Conservation (phyloP, 2,797 vertebrate genomes). For the Percopsis omiscomaycus region DNA sequence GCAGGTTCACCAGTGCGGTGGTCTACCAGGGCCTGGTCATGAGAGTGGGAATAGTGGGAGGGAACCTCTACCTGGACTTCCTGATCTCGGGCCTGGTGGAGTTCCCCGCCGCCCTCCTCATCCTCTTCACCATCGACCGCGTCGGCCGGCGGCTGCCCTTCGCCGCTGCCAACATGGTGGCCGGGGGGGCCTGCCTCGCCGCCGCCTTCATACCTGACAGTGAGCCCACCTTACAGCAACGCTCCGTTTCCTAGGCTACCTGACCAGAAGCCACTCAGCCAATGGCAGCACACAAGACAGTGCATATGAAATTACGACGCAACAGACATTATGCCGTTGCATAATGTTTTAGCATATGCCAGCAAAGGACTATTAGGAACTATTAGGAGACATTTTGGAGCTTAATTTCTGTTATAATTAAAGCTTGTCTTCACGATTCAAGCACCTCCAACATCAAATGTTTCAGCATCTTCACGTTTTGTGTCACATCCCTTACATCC, state of each 20-base stretch:
- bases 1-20: conserved; percentile 91
- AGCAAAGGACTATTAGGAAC: too few relatives aligned
- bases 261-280: too few relatives aligned
- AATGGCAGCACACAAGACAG: too few relatives aligned
- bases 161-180: conserved; percentile 80
- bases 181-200: conserved; percentile 84
- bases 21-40: conserved; percentile 95
- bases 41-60: conserved; percentile 87
- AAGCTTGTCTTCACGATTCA: too few relatives aligned
- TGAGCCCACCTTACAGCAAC: conserved; percentile 53
- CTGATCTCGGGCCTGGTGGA: conserved; percentile 88
- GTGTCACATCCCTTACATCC: too few relatives aligned
- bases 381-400: too few relatives aligned
- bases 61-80: conserved; percentile 90
- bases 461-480: too few relatives aligned
- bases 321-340: too few relatives aligned
- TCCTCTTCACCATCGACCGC: conserved; percentile 89
- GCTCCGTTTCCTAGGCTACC: background rate
- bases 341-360: too few relatives aligned
- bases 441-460: too few relatives aligned
- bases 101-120: conserved; percentile 87
- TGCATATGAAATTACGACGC: too few relatives aligned
- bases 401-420: too few relatives aligned
- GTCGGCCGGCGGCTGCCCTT: conserved; percentile 89
- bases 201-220: conserved; percentile 88